These are phyloP conservation scores for Muscicapa comitata DNA, from an alignment of 2,797 vertebrate species.

Conservation along the genomic window DNA sequence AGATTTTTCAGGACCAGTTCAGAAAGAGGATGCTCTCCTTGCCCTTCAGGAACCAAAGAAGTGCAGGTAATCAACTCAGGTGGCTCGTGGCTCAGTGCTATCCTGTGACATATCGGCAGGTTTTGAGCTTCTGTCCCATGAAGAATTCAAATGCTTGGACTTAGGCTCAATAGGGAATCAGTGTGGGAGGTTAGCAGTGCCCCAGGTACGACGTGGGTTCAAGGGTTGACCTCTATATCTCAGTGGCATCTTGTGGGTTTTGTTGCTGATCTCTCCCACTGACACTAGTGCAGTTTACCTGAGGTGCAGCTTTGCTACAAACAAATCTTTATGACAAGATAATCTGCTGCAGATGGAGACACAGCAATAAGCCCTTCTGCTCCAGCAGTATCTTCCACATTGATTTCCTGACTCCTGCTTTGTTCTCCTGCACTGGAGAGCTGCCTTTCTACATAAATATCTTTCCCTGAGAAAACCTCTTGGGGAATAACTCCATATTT, in stretches of 20 bases:
- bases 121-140: neutral
- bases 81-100: neutral
- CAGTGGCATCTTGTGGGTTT: neutral
- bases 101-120: neutral
- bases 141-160: neutral
- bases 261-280: neutral
- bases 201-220: neutral
- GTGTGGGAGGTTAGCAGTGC: neutral
- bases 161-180: rapidly evolving
- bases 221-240: neutral
- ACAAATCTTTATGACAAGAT: neutral
- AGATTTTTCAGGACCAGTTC: neutral
- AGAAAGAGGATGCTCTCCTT: neutral
- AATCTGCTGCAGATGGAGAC: neutral
- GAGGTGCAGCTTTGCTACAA: neutral
- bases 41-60: neutral
- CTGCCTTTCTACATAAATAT: neutral
- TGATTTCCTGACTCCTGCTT: neutral
- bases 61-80: neutral
- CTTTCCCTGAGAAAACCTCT: neutral
- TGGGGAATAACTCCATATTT: neutral
- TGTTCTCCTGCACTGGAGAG: neutral
- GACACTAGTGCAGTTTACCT: neutral
- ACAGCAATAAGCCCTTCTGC: neutral
- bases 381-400: neutral